phyloP scores from a whole-genome alignment of 2,888 invertebrate species.

The Heteromurus nitidus region DNA sequence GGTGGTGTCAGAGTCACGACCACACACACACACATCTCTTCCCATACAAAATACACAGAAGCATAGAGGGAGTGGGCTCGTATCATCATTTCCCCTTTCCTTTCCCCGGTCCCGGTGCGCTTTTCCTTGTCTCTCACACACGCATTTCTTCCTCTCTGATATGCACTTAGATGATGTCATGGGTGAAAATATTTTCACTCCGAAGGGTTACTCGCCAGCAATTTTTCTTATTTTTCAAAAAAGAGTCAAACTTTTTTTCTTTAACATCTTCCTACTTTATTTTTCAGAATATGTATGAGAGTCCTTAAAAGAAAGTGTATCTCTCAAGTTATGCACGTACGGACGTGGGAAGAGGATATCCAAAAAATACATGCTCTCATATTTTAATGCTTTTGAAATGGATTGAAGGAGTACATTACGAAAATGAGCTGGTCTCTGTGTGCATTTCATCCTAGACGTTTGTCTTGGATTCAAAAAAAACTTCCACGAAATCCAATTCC shows the following conservation, averaged over 20 bases:
- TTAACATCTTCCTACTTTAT: not conserved
- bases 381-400: not conserved
- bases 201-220: conserved; percentile 10
- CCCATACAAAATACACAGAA: not conserved
- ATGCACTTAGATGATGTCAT: conserved; percentile 6
- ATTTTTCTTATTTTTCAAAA: conserved; percentile 28
- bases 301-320: no score
- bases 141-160: not conserved
- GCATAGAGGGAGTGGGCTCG: not conserved
- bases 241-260: no score
- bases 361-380: no score
- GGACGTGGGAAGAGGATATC: no score
- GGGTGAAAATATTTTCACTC: conserved; percentile 22
- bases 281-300: not conserved
- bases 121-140: not conserved
- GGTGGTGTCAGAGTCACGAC: conserved; percentile 13
- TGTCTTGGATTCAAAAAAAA: not conserved
- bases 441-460: not conserved
- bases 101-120: not conserved
- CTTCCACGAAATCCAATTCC: not conserved
- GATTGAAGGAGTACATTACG: conserved; percentile 8
- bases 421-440: not conserved
- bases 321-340: no score
- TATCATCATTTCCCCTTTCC: conserved; percentile 20
- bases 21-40: conserved; percentile 20